These are phyloP conservation scores for Drosophila diplacantha DNA, from an alignment of 2,888 invertebrate genomes.

Conservation along the genomic window DNA sequence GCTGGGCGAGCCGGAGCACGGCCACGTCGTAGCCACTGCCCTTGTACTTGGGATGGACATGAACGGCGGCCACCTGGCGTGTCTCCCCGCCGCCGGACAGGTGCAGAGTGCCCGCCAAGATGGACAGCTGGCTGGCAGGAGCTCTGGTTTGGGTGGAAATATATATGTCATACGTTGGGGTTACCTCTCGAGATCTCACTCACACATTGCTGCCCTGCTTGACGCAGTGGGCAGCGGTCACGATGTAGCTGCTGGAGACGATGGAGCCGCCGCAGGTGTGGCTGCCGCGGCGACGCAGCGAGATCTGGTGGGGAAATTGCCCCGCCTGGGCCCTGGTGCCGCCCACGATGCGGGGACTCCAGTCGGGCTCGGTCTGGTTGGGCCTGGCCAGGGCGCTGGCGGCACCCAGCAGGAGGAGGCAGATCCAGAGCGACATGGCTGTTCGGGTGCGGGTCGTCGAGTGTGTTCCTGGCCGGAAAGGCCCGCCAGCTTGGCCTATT, in stretches of 20 bases:
- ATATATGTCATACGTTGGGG: not conserved
- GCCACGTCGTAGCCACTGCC: constrained; percentile 67
- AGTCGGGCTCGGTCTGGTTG: not conserved
- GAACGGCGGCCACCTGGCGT: constrained; percentile 49
- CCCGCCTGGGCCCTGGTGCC: constrained; percentile 71
- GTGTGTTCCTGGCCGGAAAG: not conserved
- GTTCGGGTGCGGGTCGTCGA: not conserved
- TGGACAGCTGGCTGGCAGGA: constrained; percentile 44
- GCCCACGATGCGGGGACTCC: constrained; percentile 67
- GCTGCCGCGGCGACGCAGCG: constrained; percentile 58
- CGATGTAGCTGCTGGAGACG: constrained; percentile 57
- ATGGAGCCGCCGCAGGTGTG: constrained; percentile 74
- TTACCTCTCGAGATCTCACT: constrained; percentile 18
- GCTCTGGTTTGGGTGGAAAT: constrained; percentile 35
- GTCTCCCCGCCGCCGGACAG: constrained; percentile 45
- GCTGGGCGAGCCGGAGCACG: constrained; percentile 56
- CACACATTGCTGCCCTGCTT: constrained; percentile 52
- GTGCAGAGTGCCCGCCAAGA: constrained; percentile 65
- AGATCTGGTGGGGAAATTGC: constrained; percentile 77
- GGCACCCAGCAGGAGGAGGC: not conserved
- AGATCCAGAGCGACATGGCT: constrained; percentile 4
- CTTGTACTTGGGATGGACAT: constrained; percentile 60
- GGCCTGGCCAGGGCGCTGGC: not conserved
- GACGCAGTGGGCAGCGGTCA: constrained; percentile 76
- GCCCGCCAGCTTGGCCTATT: constrained; percentile 31